phyloP scores from a whole-genome alignment of 2,113 vertebrate species.

The Misgurnus anguillicaudatus region DNA sequence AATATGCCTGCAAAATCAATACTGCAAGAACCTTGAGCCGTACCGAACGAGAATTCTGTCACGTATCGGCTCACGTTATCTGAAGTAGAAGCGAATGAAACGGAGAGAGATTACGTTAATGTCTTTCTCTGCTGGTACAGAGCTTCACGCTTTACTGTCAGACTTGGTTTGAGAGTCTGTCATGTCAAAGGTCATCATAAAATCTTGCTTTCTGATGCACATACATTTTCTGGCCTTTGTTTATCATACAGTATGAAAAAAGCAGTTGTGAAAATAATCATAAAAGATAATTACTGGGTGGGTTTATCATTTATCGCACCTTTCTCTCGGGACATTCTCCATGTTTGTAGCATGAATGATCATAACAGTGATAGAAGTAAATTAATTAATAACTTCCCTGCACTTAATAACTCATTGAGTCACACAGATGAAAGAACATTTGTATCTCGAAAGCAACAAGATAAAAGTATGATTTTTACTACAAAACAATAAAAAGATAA shows the following conservation, averaged over 20 bases:
- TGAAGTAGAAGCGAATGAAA: neutral
- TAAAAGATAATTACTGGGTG: slow-evolving; percentile 41
- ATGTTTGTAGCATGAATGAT: neutral
- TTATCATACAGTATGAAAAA: slow-evolving; percentile 29
- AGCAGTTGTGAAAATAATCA: slow-evolving; percentile 32
- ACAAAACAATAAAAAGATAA: too few relatives aligned
- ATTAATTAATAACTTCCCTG: neutral
- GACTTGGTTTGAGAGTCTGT: neutral
- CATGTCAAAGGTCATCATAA: neutral
- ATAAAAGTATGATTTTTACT: too few relatives aligned
- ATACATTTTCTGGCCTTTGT: neutral
- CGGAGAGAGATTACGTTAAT: neutral
- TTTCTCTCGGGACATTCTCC: neutral
- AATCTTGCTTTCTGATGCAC: neutral
- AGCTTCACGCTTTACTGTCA: neutral
- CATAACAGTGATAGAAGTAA: neutral
- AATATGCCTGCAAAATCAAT: slow-evolving; percentile 47
- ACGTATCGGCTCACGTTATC: slow-evolving; percentile 8
- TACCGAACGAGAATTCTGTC: slow-evolving; percentile 4
- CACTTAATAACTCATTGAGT: neutral
- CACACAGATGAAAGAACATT: too few relatives aligned
- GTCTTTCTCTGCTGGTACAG: too few relatives aligned
- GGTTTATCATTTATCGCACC: slow-evolving; percentile 17
- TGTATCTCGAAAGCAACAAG: too few relatives aligned
- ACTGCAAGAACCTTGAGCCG: slow-evolving; percentile 29